A percentile compares a stretch with the other conserved stretches of the same genome.
Conservation (phyloP, 1,140 invertebrate genomes). For the Pseudomyrmex concolor region DNA sequence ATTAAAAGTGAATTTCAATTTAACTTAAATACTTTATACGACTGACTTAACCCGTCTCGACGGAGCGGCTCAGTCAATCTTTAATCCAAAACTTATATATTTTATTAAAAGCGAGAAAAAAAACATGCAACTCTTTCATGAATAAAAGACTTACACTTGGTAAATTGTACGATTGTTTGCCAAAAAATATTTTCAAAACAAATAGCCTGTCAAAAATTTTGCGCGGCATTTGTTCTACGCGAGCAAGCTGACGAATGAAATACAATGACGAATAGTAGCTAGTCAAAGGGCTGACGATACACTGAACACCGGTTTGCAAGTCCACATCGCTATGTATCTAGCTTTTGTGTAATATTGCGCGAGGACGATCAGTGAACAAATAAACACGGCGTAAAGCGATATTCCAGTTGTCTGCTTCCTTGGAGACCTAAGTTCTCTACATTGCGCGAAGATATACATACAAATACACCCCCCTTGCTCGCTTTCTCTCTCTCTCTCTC, state of each 20-base stretch:
- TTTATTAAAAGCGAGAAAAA: no score
- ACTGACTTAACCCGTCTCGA: not conserved
- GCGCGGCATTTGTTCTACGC: not conserved
- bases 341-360: not conserved
- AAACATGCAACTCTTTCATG: no score
- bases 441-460: not conserved
- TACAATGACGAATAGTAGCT: not conserved
- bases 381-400: conserved; percentile 13
- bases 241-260: not conserved
- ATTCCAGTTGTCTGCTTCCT: not conserved
- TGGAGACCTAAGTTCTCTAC: conserved; percentile 4
- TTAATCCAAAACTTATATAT: conserved; percentile 32
- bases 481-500: no score
- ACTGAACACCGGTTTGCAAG: not conserved
- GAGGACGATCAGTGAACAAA: conserved; percentile 11
- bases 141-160: no score
- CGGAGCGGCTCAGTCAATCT: not conserved
- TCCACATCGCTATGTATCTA: not conserved
- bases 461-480: no score
- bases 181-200: no score
- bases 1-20: conserved; percentile 51
- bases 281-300: conserved; percentile 9
- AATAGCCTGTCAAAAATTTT: not conserved
- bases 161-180: no score
- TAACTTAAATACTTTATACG: conserved; percentile 1